Base-by-base conservation (phyloP, 2,113 vertebrate species). In the Scolopax mira region DNA sequence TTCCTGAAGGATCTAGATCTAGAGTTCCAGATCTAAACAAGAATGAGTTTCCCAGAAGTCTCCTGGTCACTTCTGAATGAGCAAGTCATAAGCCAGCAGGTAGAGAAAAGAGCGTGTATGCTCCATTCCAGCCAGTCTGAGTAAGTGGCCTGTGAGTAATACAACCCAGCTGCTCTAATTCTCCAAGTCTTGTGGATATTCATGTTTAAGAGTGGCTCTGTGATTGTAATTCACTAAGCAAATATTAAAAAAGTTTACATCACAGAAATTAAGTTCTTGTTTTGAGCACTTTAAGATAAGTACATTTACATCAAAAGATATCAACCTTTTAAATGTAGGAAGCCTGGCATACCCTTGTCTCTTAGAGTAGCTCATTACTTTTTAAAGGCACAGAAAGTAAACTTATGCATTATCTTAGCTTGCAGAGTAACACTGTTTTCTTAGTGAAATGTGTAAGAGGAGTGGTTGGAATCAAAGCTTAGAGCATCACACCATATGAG, bases 321-420 rank as follows among this genome's bases (percentile, higher is more conserved):
- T 90, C 86, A 83, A 57, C 37, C 37, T 74, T 84, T 62, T 37
- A 42, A 46, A 35, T 13, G 30, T 54, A 58, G n/a, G 67, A 70
- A 69, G 39, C 22, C 28, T 89, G 33, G 61, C 80, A 82, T 74
- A 78, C 25, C 57, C 90, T 72, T 79, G 51, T 60, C 52, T 67
- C 77, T 77, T 82, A 80, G 71, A 88, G 92, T 91, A 91, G 79
- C 52, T 92, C 25, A 30, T 72, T 72, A 49, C 25, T 91, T 90
- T 82, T 65, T 73, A 93, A 93, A 88, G 64, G 35, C 65, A 66
- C 21, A 88, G 62, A 79, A 91, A 83, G 69, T 15, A 82, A 81
- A 83, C 48, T 48, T 57, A 28, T 71, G 28, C 30, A 9, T n/a
- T 57, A 22, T 33, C 51, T 86, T 79, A 60, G 31, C 62, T 93